Conservation (phyloP, 2,888 invertebrate genomes). For the Azorinus chamasolen region DNA sequence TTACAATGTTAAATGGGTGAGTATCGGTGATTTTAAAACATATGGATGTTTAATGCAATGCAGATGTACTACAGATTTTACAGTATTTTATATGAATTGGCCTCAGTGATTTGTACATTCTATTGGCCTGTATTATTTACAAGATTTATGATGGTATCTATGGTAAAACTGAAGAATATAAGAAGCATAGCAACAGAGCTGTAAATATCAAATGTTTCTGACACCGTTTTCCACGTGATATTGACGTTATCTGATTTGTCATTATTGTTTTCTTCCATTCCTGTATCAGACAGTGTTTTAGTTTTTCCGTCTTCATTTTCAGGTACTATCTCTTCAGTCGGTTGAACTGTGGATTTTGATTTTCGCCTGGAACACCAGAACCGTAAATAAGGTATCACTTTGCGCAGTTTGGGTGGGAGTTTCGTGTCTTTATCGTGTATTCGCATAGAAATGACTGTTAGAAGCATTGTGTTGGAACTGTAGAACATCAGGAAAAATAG, state of each 20-base stretch:
- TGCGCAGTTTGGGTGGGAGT: slow-evolving; percentile 5
- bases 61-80: too few species aligned
- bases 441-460: slow-evolving; percentile 39
- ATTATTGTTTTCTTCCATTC: too few species aligned
- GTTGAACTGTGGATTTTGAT: too few species aligned
- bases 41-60: too few species aligned
- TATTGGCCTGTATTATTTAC: slow-evolving; percentile 1
- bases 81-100: too few species aligned
- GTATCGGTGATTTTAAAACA: too few species aligned
- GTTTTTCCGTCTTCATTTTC: background rate
- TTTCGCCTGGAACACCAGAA: background rate
- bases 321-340: background rate
- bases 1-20: too few species aligned
- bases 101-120: too few species aligned
- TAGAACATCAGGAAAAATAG: slow-evolving; percentile 40
- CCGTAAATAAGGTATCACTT: background rate
- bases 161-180: background rate
- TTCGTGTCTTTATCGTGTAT: slow-evolving; percentile 35
- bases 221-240: slow-evolving; percentile 33
- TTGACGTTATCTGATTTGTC: too few species aligned
- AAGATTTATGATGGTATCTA: slow-evolving; percentile 4
- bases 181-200: slow-evolving; percentile 9
- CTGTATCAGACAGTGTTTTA: too few species aligned
- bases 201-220: slow-evolving; percentile 39
- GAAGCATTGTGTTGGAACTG: slow-evolving; percentile 30